phyloP scores from a whole-genome alignment of 2,888 invertebrate genomes.

The Scelioninae gen. 1 region DNA sequence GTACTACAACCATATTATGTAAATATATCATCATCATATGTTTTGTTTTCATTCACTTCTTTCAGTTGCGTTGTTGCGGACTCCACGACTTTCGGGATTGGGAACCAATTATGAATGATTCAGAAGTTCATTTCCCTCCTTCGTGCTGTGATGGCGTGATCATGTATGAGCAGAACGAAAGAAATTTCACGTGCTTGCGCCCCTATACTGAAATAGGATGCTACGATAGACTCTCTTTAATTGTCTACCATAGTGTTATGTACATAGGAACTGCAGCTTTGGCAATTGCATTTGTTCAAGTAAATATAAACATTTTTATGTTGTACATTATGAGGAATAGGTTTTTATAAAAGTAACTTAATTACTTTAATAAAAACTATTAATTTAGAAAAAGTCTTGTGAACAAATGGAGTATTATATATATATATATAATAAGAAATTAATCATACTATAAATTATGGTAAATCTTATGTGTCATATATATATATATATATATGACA shows the following conservation, averaged over 20 bases:
- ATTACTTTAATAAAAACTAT: no score
- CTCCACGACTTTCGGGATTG: slow-evolving; percentile 80
- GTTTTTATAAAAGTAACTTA: no score
- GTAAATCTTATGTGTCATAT: no score
- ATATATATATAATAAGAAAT: no score
- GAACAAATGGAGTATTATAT: no score
- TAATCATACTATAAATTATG: no score
- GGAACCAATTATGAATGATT: slow-evolving; percentile 76
- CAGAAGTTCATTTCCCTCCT: slow-evolving; percentile 83
- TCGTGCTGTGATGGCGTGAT: slow-evolving; percentile 85
- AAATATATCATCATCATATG: no score
- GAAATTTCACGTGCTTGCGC: not conserved
- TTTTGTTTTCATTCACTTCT: not conserved
- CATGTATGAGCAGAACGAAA: slow-evolving; percentile 68
- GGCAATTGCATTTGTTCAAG: slow-evolving; percentile 92
- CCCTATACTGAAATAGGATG: slow-evolving; percentile 85
- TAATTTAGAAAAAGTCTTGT: no score
- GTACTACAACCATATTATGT: no score
- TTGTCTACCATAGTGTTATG: slow-evolving; percentile 89
- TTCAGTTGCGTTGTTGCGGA: slow-evolving; percentile 84
- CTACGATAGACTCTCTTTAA: slow-evolving; percentile 86
- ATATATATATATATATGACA: no score
- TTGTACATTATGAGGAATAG: no score
- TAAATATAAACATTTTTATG: slow-evolving; percentile 80
- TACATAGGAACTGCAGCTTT: slow-evolving; percentile 90